Base-by-base conservation (phyloP, 92 coral and sea anemone species). In the Chrysogorgia sp. region DNA sequence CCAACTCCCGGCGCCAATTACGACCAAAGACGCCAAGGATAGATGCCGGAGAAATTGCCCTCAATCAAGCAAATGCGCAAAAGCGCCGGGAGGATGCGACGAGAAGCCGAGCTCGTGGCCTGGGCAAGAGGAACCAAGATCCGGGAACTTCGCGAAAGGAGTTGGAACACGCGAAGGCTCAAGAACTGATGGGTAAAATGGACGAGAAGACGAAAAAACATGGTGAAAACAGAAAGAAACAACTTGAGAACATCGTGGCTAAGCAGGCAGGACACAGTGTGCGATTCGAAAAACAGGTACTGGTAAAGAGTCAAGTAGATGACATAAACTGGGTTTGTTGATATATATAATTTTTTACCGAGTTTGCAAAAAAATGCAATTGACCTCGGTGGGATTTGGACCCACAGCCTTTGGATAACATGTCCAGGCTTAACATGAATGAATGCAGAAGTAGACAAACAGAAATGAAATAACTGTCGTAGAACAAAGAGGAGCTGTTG, bases 391-490 rank as follows among this genome's bases (percentile, higher is more conserved):
- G n/a, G n/a, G n/a, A n/a, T n/a, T n/a, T n/a, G n/a, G n/a, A n/a
- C n/a, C n/a, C n/a, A n/a, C n/a, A n/a, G n/a, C n/a, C n/a, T n/a
- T n/a, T n/a, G n/a, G n/a, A n/a, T n/a, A n/a, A n/a, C n/a, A n/a
- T n/a, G n/a, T n/a, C n/a, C n/a, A n/a, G n/a, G n/a, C n/a, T n/a
- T n/a, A n/a, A n/a, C n/a, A n/a, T n/a, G n/a, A n/a, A n/a, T n/a
- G n/a, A n/a, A n/a, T n/a, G n/a, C n/a, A n/a, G n/a, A n/a, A n/a
- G n/a, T n/a, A n/a, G n/a, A n/a, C n/a, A n/a, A n/a, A n/a, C 50
- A 96, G 99, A 97, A 88, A 81, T 52, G 90, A 87, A 35, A 96
- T 96, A 97, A 79, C 97, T 21, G 84, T 96, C 48, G 88, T 83
- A 8, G 91, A 92, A 41, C 99, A 96, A 56, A 83, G 83, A 43